These are phyloP conservation scores for Heliconius hewitsoni DNA, from an alignment of 1,140 invertebrate species.

Conservation along the genomic window DNA sequence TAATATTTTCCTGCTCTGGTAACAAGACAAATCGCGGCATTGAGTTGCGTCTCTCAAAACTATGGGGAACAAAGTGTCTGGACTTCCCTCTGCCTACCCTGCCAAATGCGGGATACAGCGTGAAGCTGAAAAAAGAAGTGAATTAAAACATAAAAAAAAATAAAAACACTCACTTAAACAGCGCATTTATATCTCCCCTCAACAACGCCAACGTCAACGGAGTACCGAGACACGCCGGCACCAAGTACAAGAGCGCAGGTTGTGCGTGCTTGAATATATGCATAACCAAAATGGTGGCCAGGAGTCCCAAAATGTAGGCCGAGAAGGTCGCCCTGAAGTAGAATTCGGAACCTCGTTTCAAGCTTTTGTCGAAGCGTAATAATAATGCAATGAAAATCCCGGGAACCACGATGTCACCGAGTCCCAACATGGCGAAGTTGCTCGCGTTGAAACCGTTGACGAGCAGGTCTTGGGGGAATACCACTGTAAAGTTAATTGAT, in stretches of 20 bases:
- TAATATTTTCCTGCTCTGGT: neutral
- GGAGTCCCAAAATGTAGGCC: slow-evolving; percentile 96
- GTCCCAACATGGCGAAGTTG: slow-evolving; percentile 99
- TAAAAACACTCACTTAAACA: slow-evolving; percentile 91
- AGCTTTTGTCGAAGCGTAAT: slow-evolving; percentile 96
- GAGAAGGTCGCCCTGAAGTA: slow-evolving; percentile 97
- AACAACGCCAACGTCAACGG: slow-evolving; percentile 93
- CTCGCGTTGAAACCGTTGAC: slow-evolving; percentile 94
- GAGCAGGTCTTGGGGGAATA: slow-evolving; percentile 98
- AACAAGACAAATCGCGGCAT: neutral
- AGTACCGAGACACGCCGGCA: slow-evolving; percentile 96
- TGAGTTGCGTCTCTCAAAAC: no score
- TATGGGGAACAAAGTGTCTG: no score
- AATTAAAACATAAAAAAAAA: slow-evolving; percentile 5
- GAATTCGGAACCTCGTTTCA: slow-evolving; percentile 92
- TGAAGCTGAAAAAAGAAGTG: neutral
- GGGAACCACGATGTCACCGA: slow-evolving; percentile 99
- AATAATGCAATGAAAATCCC: slow-evolving; percentile 99
- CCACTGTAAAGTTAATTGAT: slow-evolving; percentile 84
- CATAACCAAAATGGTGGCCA: slow-evolving; percentile 98
- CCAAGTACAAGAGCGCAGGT: slow-evolving; percentile 98
- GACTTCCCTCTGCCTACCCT: no score
- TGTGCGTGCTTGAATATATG: slow-evolving; percentile 99
- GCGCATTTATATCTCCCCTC: slow-evolving; percentile 93
- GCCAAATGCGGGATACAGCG: no score